phyloP scores from a whole-genome alignment of 2,888 invertebrate genomes.

The Rhagonycha lutea region DNA sequence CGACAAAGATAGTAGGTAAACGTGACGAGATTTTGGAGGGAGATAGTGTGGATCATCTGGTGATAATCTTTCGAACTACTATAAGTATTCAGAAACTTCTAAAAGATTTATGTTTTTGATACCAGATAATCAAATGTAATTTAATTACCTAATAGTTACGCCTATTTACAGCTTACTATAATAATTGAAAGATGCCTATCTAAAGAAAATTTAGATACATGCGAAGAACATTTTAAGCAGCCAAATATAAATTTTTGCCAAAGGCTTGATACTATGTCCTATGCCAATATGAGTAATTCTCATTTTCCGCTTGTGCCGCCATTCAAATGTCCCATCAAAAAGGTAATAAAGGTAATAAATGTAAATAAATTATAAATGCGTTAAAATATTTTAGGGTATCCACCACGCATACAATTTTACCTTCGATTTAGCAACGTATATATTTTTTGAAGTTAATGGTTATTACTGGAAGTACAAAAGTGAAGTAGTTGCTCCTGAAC shows the following conservation, averaged over 20 bases:
- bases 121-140: no score
- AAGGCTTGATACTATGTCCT: neutral
- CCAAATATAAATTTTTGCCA: neutral
- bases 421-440: neutral
- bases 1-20: no score
- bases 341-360: neutral
- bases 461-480: neutral
- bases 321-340: neutral
- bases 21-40: no score
- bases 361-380: no score
- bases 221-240: neutral
- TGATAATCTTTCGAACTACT: no score
- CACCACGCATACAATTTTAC: neutral
- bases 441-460: neutral
- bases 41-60: no score
- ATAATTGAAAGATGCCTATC: neutral
- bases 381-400: neutral
- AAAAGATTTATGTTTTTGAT: no score
- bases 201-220: neutral
- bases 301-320: neutral
- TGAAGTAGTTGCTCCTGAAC: neutral
- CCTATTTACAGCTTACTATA: neutral
- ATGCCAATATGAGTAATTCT: neutral
- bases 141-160: no score
- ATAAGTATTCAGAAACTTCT: no score